phyloP scores from a whole-genome alignment of 1,140 invertebrate species.

The Drosophila ficusphila region DNA sequence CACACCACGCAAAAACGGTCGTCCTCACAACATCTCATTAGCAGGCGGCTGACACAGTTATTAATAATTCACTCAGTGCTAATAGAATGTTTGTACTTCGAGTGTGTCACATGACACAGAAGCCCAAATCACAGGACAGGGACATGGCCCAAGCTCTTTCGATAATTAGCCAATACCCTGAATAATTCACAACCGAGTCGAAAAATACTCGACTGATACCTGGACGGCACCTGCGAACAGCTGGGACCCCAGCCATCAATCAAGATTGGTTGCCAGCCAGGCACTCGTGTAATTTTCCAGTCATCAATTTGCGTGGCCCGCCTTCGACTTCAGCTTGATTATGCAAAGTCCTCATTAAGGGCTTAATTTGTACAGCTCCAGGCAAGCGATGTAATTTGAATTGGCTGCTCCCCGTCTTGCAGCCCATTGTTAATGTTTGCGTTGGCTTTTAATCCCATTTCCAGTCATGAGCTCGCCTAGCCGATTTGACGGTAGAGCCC shows the following conservation, averaged over 20 bases:
- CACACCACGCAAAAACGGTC: not conserved
- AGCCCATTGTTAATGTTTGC: constrained; percentile 54
- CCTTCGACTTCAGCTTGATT: constrained; percentile 24
- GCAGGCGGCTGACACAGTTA: constrained; percentile 61
- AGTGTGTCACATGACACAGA: constrained; percentile 27
- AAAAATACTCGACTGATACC: constrained; percentile 22
- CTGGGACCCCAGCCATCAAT: constrained; percentile 30
- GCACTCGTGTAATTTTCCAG: constrained; percentile 9
- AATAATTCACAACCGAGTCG: constrained; percentile 62
- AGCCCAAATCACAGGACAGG: constrained; percentile 30
- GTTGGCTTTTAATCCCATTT: constrained; percentile 50
- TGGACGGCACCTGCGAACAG: not conserved
- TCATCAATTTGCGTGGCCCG: constrained; percentile 26
- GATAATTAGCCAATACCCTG: constrained; percentile 71
- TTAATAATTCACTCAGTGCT: constrained; percentile 75
- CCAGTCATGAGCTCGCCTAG: constrained; percentile 32
- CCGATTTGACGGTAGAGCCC: not conserved
- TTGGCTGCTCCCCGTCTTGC: constrained; percentile 38
- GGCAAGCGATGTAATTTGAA: constrained; percentile 56
- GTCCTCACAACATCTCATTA: constrained; percentile 47
- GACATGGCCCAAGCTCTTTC: constrained; percentile 43
- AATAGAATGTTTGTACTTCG: constrained; percentile 67
- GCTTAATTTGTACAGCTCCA: constrained; percentile 50
- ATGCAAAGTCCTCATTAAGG: constrained; percentile 48
- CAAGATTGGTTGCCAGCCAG: constrained; percentile 49